These are phyloP conservation scores for Conchocele bisecta DNA, from an alignment of 2,888 invertebrate genomes.

Conservation along the genomic window DNA sequence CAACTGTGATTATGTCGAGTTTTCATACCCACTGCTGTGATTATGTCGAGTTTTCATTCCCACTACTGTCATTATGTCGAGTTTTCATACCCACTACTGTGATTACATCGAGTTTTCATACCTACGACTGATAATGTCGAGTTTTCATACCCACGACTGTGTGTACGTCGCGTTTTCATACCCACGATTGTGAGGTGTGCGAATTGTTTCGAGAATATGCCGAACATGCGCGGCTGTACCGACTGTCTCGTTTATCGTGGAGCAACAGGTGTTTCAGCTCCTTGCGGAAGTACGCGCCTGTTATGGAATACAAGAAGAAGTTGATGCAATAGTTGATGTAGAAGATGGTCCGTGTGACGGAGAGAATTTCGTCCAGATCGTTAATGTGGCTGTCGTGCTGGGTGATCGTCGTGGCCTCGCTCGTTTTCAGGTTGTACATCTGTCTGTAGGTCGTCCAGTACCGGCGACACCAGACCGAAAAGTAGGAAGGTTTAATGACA, in stretches of 20 bases:
- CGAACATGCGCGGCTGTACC: slow-evolving; percentile 58
- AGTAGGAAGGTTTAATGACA: slow-evolving; percentile 79
- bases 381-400: slow-evolving; percentile 34
- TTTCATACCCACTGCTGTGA: too few relatives aligned
- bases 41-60: too few relatives aligned
- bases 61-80: too few relatives aligned
- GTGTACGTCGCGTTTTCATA: slow-evolving; percentile 39
- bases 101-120: too few relatives aligned
- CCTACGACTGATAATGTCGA: too few relatives aligned
- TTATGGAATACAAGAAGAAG: slow-evolving; percentile 78
- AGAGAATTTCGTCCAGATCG: slow-evolving; percentile 55
- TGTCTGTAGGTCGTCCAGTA: slow-evolving; percentile 44
- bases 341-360: slow-evolving; percentile 73
- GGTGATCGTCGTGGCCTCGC: slow-evolving; percentile 1
- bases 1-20: too few relatives aligned
- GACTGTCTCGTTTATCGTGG: slow-evolving; percentile 60
- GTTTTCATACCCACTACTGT: too few relatives aligned
- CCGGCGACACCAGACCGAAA: slow-evolving; percentile 76
- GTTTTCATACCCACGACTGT: too few relatives aligned
- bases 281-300: slow-evolving; percentile 77
- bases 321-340: slow-evolving; percentile 79
- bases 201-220: slow-evolving; percentile 59
- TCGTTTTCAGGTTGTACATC: slow-evolving; percentile 17
- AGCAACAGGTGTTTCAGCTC: slow-evolving; percentile 72
- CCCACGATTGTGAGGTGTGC: slow-evolving; percentile 66